Evolutionary conservation across 1,140 invertebrate species (phyloP).

Genomic region (Procambarus clarkii): DNA sequence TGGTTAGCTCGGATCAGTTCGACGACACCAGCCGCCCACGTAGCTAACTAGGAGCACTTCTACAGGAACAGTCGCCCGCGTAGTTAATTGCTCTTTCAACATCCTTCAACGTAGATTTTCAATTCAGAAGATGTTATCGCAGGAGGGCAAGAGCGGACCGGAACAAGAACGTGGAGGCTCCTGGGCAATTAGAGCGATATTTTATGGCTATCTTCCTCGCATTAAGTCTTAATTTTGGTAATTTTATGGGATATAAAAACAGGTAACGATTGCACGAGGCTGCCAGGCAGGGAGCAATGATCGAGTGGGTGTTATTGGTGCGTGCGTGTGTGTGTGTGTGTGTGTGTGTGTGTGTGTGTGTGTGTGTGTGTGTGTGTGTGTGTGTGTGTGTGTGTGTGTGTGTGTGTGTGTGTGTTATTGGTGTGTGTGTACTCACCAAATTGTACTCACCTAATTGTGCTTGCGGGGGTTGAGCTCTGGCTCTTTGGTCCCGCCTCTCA

Average conservation of each 20-base stretch:
- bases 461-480: too few species aligned
- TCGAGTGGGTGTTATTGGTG: background rate
- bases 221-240: constrained; percentile 1
- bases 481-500: too few species aligned
- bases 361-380: background rate
- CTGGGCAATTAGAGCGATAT: background rate
- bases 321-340: too few species aligned
- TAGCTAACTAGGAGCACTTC: too few species aligned
- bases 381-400: background rate
- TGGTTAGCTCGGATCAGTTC: too few species aligned
- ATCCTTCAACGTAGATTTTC: background rate
- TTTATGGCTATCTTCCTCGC: constrained; percentile 10
- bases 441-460: too few species aligned
- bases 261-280: background rate
- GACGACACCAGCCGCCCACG: too few species aligned
- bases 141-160: background rate
- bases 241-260: background rate
- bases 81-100: too few species aligned
- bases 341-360: too few species aligned
- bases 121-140: background rate
- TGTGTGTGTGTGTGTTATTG: too few species aligned
- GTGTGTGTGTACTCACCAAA: background rate
- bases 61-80: too few species aligned
- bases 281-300: background rate
- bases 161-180: background rate